Percentiles rank a stretch among this genome's conserved stretches.
Evolutionary conservation across 2,888 invertebrate species (phyloP).

Genomic region (Coecobrya sp.): DNA sequence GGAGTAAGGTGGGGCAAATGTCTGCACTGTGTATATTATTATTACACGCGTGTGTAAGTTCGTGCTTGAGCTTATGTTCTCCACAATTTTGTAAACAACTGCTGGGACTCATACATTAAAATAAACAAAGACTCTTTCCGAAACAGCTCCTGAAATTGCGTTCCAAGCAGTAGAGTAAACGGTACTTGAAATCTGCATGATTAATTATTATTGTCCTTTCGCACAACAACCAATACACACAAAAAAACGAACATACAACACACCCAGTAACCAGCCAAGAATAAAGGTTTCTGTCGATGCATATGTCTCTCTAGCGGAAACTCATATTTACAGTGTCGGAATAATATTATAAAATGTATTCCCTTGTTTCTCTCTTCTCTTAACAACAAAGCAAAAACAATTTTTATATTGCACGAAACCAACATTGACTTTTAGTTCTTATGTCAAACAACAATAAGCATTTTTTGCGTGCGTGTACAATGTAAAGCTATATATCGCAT

Average conservation of each 20-base stretch:
- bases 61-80: not conserved
- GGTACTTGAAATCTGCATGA: conserved; percentile 50
- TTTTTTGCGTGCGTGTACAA: conserved; percentile 22
- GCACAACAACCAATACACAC: conserved; percentile 28
- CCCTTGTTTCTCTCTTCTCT: not conserved
- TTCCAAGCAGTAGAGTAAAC: not conserved
- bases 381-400: conserved; percentile 2
- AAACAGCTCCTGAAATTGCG: not conserved
- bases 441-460: conserved; percentile 62
- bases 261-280: conserved; percentile 51
- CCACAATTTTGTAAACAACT: not conserved
- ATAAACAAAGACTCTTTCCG: not conserved
- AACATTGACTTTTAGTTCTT: not conserved
- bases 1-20: not conserved
- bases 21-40: not conserved
- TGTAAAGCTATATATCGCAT: conserved; percentile 9
- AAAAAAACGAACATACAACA: conserved; percentile 38
- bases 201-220: conserved; percentile 57
- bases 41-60: not conserved
- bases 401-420: conserved; percentile 42
- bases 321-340: conserved; percentile 53
- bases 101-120: not conserved
- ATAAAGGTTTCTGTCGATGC: not conserved
- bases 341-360: conserved; percentile 7
- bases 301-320: conserved; percentile 57